Conservation (phyloP, 1,140 invertebrate genomes). For the Megathymus violae region DNA sequence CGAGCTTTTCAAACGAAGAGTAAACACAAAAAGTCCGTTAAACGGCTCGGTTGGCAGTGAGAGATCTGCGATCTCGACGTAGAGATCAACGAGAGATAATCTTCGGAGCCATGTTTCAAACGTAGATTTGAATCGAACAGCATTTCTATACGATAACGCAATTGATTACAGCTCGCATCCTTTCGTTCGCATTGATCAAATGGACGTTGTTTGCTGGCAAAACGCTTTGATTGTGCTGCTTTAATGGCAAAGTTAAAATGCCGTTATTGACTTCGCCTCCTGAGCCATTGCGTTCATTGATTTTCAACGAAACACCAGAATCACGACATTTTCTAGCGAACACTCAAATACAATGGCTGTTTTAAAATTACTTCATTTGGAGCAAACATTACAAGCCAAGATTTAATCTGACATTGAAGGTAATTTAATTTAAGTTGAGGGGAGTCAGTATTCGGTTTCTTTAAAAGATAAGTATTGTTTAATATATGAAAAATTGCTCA, state of each 20-base stretch:
- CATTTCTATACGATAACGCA: slow-evolving; percentile 55
- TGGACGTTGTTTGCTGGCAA: slow-evolving; percentile 14
- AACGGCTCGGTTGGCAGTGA: too few species aligned
- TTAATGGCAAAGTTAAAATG: slow-evolving; percentile 25
- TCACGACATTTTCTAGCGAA: slow-evolving; percentile 49
- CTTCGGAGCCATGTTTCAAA: slow-evolving; percentile 40
- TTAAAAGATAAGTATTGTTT: too few species aligned
- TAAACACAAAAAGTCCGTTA: too few species aligned
- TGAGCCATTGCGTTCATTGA: slow-evolving; percentile 40
- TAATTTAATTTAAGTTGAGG: too few species aligned
- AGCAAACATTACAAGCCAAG: background rate
- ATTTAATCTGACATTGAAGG: too few species aligned
- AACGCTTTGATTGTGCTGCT: slow-evolving; percentile 14
- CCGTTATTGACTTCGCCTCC: slow-evolving; percentile 27
- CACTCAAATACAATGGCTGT: slow-evolving; percentile 43
- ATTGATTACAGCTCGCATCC: slow-evolving; percentile 58
- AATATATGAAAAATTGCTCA: too few species aligned
- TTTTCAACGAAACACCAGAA: slow-evolving; percentile 36
- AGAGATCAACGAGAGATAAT: slow-evolving; percentile 47
- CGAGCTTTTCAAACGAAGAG: too few species aligned
- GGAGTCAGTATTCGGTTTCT: too few species aligned
- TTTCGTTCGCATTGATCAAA: slow-evolving; percentile 30
- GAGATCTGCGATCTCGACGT: slow-evolving; percentile 40
- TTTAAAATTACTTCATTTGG: slow-evolving; percentile 11
- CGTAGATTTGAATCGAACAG: slow-evolving; percentile 38